Evolutionary conservation across 2,113 vertebrate genomes (phyloP).

Genomic region (Ibidorhyncha struthersii): DNA sequence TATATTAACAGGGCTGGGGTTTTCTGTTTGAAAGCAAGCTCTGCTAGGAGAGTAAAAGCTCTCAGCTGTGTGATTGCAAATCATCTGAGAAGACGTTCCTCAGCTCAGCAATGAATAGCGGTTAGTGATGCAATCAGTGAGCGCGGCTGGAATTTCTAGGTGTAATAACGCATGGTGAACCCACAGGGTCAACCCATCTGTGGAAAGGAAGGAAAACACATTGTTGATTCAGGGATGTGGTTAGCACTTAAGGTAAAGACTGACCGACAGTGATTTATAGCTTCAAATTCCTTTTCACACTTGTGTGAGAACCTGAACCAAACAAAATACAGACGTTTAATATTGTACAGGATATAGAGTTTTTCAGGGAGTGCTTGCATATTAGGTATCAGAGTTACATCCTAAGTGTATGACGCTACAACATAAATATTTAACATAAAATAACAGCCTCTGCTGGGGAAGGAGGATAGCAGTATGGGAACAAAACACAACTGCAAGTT

Average conservation of each 20-base stretch:
- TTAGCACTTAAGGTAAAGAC: slow-evolving; percentile 69
- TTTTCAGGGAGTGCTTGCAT: slow-evolving; percentile 34
- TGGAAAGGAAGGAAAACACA: slow-evolving; percentile 63
- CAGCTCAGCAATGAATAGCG: background rate
- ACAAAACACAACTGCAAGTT: background rate
- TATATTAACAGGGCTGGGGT: slow-evolving; percentile 32
- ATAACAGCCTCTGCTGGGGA: background rate
- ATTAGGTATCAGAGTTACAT: slow-evolving; percentile 33
- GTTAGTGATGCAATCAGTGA: slow-evolving; percentile 52
- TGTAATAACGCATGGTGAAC: slow-evolving; percentile 45
- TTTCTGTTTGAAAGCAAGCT: slow-evolving; percentile 11
- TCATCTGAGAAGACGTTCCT: slow-evolving; percentile 13
- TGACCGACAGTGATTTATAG: slow-evolving; percentile 59
- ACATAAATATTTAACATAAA: slow-evolving; percentile 39
- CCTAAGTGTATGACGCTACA: background rate
- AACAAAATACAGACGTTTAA: slow-evolving; percentile 66
- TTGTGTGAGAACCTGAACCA: slow-evolving; percentile 62
- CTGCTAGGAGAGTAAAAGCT: background rate
- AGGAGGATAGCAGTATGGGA: background rate
- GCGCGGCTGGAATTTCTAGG: slow-evolving; percentile 15
- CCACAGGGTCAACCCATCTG: slow-evolving; percentile 43
- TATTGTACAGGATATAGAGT: slow-evolving; percentile 60
- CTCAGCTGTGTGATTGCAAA: slow-evolving; percentile 6
- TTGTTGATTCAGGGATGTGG: slow-evolving; percentile 72
- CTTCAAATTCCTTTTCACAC: slow-evolving; percentile 70